phyloP scores from a whole-genome alignment of 2,113 vertebrate genomes.

The Apteryx mantelli region DNA sequence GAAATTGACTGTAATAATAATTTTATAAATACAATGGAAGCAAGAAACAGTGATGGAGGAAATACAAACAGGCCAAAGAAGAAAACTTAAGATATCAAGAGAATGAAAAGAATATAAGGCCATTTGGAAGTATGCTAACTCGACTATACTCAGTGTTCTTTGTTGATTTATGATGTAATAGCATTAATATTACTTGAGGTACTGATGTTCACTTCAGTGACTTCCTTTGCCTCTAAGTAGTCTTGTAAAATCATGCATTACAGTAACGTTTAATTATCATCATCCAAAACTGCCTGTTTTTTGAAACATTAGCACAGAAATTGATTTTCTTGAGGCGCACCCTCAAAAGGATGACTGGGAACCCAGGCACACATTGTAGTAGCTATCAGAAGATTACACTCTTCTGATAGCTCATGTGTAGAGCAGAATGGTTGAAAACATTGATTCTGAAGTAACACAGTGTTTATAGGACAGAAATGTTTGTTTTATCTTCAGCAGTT shows the following conservation, averaged over 20 bases:
- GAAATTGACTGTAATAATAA: background rate
- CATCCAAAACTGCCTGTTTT: background rate
- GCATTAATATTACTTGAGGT: background rate
- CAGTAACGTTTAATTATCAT: background rate
- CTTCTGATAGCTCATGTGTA: accelerated
- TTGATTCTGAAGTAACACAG: background rate
- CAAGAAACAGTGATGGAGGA: background rate
- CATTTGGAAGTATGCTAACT: background rate
- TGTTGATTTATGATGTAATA: background rate
- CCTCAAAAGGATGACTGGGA: background rate
- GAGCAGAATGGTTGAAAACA: background rate
- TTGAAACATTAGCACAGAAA: background rate
- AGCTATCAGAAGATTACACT: background rate
- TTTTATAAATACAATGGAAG: background rate
- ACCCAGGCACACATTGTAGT: background rate
- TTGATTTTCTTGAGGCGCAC: background rate
- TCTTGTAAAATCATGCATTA: background rate
- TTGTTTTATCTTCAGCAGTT: conserved; percentile 79
- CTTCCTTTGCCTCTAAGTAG: background rate
- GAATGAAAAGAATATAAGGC: background rate
- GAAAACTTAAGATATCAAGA: background rate
- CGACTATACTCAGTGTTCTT: accelerated
- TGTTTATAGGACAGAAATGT: background rate
- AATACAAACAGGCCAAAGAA: background rate
- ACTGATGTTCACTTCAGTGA: background rate